A percentile compares a stretch with the other conserved stretches of the same genome.
Evolutionary conservation across 2,797 vertebrate species (phyloP).

Genomic region (Falco berigora): DNA sequence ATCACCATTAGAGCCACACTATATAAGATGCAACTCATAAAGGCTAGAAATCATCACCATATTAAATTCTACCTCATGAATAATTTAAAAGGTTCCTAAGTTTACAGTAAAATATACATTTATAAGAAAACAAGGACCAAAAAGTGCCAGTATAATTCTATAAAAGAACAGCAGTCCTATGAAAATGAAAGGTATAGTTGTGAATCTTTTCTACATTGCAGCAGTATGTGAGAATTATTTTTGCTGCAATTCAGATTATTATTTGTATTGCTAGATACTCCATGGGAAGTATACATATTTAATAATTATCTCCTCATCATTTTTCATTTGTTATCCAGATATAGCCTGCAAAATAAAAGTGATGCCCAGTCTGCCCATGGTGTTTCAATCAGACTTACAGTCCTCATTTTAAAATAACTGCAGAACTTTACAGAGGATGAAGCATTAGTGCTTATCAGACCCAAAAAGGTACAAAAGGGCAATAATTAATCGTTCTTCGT

Average conservation of each 20-base stretch:
- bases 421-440: not conserved
- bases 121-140: slow-evolving; percentile 69
- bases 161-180: slow-evolving; percentile 27
- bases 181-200: slow-evolving; percentile 53
- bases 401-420: not conserved
- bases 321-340: not conserved
- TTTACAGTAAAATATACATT: slow-evolving; percentile 74
- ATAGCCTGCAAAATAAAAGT: not conserved
- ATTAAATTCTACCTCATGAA: slow-evolving; percentile 77
- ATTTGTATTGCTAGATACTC: slow-evolving; percentile 40
- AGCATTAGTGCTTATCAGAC: not conserved
- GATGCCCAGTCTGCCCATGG: not conserved
- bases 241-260: slow-evolving; percentile 53
- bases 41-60: slow-evolving; percentile 67
- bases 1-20: not conserved
- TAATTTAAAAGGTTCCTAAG: slow-evolving; percentile 72
- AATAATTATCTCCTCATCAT: not conserved
- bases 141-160: slow-evolving; percentile 67
- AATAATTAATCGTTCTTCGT: not conserved
- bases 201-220: slow-evolving; percentile 61
- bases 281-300: slow-evolving; percentile 10
- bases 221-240: slow-evolving; percentile 68
- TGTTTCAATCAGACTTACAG: not conserved
- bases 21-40: slow-evolving; percentile 68
- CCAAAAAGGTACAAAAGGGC: not conserved